Evolutionary conservation across 1,140 invertebrate genomes (phyloP).

Genomic region (Eriocheir sinensis): DNA sequence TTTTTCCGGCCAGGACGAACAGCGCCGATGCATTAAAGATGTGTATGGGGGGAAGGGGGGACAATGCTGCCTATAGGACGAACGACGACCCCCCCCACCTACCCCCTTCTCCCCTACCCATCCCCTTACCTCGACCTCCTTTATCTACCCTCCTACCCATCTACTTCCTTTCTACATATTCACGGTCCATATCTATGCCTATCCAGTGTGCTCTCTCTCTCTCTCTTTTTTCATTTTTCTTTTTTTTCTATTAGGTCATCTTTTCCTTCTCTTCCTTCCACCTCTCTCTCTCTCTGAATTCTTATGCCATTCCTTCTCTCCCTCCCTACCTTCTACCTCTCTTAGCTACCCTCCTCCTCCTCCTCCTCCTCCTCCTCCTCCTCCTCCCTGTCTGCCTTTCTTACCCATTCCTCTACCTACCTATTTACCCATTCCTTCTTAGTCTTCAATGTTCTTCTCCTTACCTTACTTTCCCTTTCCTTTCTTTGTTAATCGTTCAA

Average conservation of each 20-base stretch:
- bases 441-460: background rate
- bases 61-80: too few relatives aligned
- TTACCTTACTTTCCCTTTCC: background rate
- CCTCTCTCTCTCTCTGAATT: background rate
- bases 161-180: too few relatives aligned
- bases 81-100: too few relatives aligned
- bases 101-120: background rate
- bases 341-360: background rate
- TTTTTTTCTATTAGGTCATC: background rate
- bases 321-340: background rate
- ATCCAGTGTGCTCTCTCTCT: too few relatives aligned
- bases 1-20: too few relatives aligned
- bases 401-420: background rate
- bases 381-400: background rate
- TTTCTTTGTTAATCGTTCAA: too few relatives aligned
- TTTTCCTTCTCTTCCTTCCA: background rate
- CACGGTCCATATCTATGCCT: too few relatives aligned
- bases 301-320: background rate
- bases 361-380: background rate
- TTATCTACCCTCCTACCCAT: background rate
- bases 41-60: too few relatives aligned
- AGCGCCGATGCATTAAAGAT: too few relatives aligned
- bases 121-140: background rate
- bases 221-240: too few relatives aligned
- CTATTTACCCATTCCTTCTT: background rate